Evolutionary conservation across 2,888 invertebrate species (phyloP), one percentile per base, ranked within the genome.

Genomic region (Patella caerulea): DNA sequence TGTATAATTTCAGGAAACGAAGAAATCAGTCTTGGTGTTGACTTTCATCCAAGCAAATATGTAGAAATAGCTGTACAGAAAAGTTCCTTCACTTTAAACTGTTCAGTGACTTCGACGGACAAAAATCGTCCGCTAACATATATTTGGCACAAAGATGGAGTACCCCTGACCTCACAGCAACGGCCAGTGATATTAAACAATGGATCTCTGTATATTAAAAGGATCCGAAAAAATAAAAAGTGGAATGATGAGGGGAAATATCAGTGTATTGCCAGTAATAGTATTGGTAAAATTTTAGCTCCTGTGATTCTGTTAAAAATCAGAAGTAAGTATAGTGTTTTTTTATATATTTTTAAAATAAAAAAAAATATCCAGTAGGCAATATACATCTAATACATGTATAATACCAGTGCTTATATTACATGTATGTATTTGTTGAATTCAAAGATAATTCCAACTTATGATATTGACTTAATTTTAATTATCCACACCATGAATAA

Each of bases 141-240:
- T 65, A 65, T 65, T 65, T 65, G 65, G 65, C 65, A 65, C 11
- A 65, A 65, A 65, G 65, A 65, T 65, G 65, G 65, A 24, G 19
- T 65, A 65, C 65, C 65, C 24, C 65, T 65, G 19, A 65, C 19
- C 24, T 65, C 65, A 65, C 65, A 19, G 45, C 45, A 45, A 19
- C 19, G 65, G 65, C 19, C 24, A 19, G 65, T 12, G 65, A 59
- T 74, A 29, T 65, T 74, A 52, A 52, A 59, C 52, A 74, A 74
- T 65, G 74, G 74, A 69, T 74, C 74, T 11, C 65, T 74, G 19
- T 74, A 74, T 74, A 45, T 74, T 65, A 74, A 55, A 69, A 74
- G 65, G 56, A 65, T 74, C 69, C 59, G 74, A 45, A 74, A 69
- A 65, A 29, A 69, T 45, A 74, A 74, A 19, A 34, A 53, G n/a